Conservation (phyloP, 2,113 vertebrate genomes). For the Meles meles region DNA sequence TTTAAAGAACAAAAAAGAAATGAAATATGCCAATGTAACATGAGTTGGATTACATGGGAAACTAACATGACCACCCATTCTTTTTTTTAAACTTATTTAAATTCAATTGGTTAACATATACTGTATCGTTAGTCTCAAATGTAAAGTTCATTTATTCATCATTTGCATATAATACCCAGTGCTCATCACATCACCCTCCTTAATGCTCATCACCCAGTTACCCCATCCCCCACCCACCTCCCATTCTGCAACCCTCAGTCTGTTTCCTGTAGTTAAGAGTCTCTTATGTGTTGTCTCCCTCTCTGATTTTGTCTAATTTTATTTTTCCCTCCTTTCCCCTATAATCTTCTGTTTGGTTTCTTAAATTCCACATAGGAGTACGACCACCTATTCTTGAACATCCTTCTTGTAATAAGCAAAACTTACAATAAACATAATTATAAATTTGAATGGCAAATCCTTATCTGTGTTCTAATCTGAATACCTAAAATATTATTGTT, state of each 20-base stretch:
- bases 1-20: background rate
- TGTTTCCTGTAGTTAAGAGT: background rate
- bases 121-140: background rate
- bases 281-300: background rate
- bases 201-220: background rate
- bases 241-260: background rate
- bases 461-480: background rate
- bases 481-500: background rate
- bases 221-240: background rate
- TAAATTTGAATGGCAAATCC: background rate
- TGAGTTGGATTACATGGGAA: background rate
- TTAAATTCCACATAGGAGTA: background rate
- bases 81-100: background rate
- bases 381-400: background rate
- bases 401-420: background rate
- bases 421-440: background rate
- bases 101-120: background rate
- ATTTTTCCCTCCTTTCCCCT: background rate
- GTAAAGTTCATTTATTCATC: background rate
- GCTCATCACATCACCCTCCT: background rate
- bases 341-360: background rate
- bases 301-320: background rate
- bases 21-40: background rate
- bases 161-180: background rate
- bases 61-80: background rate